Evolutionary conservation across 2,888 invertebrate genomes (phyloP).

Genomic region (Synergus gifuensis): DNA sequence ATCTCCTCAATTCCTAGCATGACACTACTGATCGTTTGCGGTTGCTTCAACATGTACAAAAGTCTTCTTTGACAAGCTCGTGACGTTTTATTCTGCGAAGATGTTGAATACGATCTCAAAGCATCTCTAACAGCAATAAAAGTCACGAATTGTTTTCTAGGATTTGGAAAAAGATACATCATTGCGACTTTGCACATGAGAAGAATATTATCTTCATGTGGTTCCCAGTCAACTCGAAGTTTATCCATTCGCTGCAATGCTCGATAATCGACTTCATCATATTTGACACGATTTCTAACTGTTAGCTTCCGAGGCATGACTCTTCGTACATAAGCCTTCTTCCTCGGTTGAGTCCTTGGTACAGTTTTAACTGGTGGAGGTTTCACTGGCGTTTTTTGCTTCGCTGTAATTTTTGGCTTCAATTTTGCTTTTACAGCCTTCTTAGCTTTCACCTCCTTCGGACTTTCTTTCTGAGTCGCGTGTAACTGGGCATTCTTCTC

Average conservation of each 20-base stretch:
- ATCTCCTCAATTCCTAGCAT: constrained; percentile 82
- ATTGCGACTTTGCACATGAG: constrained; percentile 84
- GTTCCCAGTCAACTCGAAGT: constrained; percentile 82
- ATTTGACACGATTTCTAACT: constrained; percentile 67
- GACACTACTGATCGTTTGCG: constrained; percentile 81
- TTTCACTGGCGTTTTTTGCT: background rate
- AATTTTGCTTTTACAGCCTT: constrained; percentile 59
- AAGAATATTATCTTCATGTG: constrained; percentile 84
- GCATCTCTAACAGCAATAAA: constrained; percentile 80
- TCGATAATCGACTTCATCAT: constrained; percentile 83
- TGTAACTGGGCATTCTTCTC: background rate
- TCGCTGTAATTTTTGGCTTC: constrained; percentile 48
- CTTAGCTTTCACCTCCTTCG: constrained; percentile 21
- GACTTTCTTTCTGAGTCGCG: constrained; percentile 19
- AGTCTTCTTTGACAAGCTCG: constrained; percentile 84
- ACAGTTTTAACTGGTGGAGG: background rate
- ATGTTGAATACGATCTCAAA: constrained; percentile 78
- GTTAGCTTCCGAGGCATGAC: constrained; percentile 67
- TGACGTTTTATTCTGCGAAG: constrained; percentile 84
- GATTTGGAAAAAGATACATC: constrained; percentile 78
- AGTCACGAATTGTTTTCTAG: constrained; percentile 75
- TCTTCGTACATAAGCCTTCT: constrained; percentile 65
- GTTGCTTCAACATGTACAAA: constrained; percentile 81
- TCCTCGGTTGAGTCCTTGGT: background rate
- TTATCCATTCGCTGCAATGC: constrained; percentile 83